Conservation (phyloP, 2,113 vertebrate genomes). For the Podarcis muralis region DNA sequence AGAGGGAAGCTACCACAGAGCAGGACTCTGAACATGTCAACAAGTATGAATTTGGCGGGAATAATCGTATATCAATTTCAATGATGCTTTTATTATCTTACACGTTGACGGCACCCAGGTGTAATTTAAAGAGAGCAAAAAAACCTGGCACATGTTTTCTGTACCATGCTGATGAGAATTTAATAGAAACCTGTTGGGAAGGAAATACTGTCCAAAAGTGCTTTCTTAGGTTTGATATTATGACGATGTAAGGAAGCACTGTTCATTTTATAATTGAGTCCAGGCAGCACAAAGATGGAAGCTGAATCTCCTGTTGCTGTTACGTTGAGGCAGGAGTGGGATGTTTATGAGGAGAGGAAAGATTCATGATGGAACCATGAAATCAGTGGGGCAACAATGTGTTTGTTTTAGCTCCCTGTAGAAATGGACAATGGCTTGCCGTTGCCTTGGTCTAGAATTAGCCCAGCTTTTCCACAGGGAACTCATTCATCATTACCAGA, state of each 20-base stretch:
- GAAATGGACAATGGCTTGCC: not conserved
- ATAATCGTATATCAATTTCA: not conserved
- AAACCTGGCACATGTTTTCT: not conserved
- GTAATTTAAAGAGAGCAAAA: not conserved
- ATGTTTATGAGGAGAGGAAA: not conserved
- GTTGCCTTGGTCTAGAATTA: accelerated
- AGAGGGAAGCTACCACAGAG: not conserved
- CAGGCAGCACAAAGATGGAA: not conserved
- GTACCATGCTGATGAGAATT: constrained; percentile 19
- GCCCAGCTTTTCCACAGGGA: not conserved
- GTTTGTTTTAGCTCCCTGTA: not conserved
- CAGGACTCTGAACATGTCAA: not conserved
- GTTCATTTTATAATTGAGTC: constrained; percentile 13
- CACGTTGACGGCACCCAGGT: not conserved
- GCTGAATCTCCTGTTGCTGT: not conserved
- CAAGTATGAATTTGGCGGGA: not conserved
- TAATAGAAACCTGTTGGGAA: not conserved
- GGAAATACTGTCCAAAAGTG: not conserved
- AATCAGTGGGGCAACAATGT: not conserved
- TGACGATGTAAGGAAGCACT: constrained; percentile 8
- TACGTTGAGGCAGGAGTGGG: not conserved
- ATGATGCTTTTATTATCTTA: not conserved
- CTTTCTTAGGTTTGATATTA: constrained; percentile 31
- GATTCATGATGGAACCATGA: not conserved
- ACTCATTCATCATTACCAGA: not conserved